Conservation (phyloP, 2,888 invertebrate species). For the Hirtodrosophila cameraria region DNA sequence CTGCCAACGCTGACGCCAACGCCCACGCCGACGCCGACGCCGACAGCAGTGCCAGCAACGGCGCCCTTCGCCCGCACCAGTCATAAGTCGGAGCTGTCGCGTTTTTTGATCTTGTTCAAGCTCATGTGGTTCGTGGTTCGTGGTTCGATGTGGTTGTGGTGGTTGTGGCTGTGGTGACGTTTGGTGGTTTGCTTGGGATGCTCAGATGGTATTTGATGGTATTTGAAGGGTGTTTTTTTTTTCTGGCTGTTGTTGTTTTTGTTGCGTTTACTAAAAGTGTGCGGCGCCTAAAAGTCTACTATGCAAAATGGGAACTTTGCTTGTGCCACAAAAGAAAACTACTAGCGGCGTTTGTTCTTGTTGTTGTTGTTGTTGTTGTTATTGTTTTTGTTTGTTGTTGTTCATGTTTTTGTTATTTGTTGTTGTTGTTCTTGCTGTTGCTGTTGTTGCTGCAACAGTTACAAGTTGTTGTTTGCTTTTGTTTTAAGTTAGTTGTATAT, state of each 20-base stretch:
- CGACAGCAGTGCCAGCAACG: conserved; percentile 66
- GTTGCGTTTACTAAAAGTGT: conserved; percentile 56
- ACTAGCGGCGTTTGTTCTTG: conserved; percentile 54
- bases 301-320: conserved; percentile 67
- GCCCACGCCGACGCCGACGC: conserved; percentile 68
- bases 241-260: conserved; percentile 35
- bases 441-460: conserved; percentile 54
- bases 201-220: conserved; percentile 52
- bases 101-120: conserved; percentile 83
- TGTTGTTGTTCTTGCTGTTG: conserved; percentile 35
- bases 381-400: conserved; percentile 30
- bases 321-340: conserved; percentile 67
- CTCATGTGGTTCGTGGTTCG: conserved; percentile 77
- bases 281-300: conserved; percentile 74
- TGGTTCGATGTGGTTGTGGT: conserved; percentile 53
- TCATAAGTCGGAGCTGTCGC: conserved; percentile 84
- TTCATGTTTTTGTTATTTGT: no score
- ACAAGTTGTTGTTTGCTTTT: conserved; percentile 32
- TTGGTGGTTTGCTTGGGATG: conserved; percentile 52
- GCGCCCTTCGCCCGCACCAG: conserved; percentile 82
- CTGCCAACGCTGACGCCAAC: conserved; percentile 79
- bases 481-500: conserved; percentile 37
- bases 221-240: conserved; percentile 33
- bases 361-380: conserved; percentile 35
- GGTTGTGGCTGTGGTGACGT: conserved; percentile 58